Evolutionary conservation across 2,797 vertebrate species (phyloP).

Genomic region (Avahi laniger): DNA sequence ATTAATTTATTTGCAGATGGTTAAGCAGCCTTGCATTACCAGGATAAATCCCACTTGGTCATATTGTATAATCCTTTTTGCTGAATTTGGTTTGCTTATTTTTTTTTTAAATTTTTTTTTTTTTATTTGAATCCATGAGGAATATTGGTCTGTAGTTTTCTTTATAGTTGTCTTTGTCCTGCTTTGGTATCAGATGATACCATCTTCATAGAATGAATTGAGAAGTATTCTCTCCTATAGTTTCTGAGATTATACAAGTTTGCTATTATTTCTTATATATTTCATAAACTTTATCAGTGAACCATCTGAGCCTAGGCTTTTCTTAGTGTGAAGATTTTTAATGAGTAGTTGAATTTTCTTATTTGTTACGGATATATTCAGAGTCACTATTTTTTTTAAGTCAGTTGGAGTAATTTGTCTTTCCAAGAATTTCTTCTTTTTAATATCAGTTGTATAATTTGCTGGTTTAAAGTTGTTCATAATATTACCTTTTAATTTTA

Average conservation of each 20-base stretch:
- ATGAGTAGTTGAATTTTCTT: not conserved
- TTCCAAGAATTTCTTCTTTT: slow-evolving; percentile 14
- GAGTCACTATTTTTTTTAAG: slow-evolving; percentile 24
- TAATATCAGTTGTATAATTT: slow-evolving; percentile 13
- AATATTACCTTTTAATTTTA: not conserved
- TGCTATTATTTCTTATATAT: not conserved
- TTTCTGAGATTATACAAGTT: not conserved
- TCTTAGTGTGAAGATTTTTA: slow-evolving; percentile 14
- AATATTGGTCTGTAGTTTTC: not conserved
- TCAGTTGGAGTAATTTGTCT: not conserved
- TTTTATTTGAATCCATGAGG: not conserved
- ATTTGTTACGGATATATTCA: not conserved
- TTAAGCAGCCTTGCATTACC: not conserved
- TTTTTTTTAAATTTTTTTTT: not conserved
- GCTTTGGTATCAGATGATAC: not conserved
- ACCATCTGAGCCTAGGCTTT: not conserved
- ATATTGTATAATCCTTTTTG: not conserved
- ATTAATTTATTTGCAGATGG: not conserved
- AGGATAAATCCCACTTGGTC: not conserved
- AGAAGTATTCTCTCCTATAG: not conserved
- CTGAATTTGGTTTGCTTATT: not conserved
- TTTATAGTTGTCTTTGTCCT: not conserved
- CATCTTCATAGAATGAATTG: not conserved
- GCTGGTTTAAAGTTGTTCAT: slow-evolving; percentile 19
- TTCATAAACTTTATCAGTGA: not conserved